A percentile compares a stretch with the other conserved stretches of the same genome.
These are phyloP conservation scores for Apodemus speciosus DNA, from an alignment of 2,113 vertebrate genomes.

Conservation along the genomic window DNA sequence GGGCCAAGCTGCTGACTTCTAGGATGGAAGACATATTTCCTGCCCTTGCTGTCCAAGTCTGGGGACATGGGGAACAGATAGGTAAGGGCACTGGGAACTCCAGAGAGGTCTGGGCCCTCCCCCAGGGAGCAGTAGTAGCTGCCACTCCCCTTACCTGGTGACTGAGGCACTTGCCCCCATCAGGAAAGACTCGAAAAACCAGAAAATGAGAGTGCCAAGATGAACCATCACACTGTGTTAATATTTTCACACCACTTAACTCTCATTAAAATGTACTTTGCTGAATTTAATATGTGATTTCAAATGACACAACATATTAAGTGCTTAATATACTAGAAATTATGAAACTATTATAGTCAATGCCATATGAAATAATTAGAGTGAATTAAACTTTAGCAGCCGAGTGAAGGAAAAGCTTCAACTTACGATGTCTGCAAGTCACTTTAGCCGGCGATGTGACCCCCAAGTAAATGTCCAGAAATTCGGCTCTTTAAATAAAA, in stretches of 20 bases:
- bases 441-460: slow-evolving; percentile 32
- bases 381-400: slow-evolving; percentile 84
- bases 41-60: neutral
- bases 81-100: neutral
- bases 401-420: slow-evolving; percentile 82
- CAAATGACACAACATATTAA: slow-evolving; percentile 92
- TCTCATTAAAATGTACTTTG: slow-evolving; percentile 92
- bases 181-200: slow-evolving; percentile 30
- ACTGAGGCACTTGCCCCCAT: neutral
- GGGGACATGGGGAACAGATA: neutral
- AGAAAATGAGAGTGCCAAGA: slow-evolving; percentile 49
- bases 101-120: neutral
- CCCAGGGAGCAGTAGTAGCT: too few relatives aligned
- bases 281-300: slow-evolving; percentile 88
- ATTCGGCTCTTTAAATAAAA: slow-evolving; percentile 80
- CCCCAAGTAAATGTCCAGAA: slow-evolving; percentile 71
- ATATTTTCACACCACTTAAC: slow-evolving; percentile 88
- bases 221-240: slow-evolving; percentile 75
- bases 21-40: neutral
- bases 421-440: slow-evolving; percentile 63
- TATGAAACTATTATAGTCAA: slow-evolving; percentile 87
- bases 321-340: slow-evolving; percentile 93
- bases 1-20: neutral
- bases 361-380: slow-evolving; percentile 89
- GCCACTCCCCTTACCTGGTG: slow-evolving; percentile 58